A percentile compares a stretch with the other conserved stretches of the same genome.
These are phyloP conservation scores for Phyto melanocephala DNA, from an alignment of 2,888 invertebrate genomes.

Conservation along the genomic window DNA sequence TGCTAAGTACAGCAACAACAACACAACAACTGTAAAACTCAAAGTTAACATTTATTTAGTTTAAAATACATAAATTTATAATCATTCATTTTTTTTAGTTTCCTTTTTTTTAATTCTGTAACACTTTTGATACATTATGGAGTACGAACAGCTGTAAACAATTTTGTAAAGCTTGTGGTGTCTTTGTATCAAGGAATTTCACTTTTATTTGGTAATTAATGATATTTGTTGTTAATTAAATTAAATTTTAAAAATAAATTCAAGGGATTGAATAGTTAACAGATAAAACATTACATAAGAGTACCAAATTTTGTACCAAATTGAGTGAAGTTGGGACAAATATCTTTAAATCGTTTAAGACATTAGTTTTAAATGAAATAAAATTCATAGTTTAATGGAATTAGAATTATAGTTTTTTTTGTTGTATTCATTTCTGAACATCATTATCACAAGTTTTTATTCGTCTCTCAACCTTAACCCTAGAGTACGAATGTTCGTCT, in stretches of 20 bases:
- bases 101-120: not conserved
- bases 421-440: too few relatives aligned
- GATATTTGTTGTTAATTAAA: not conserved
- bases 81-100: not conserved
- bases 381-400: too few relatives aligned
- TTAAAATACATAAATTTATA: constrained; percentile 49
- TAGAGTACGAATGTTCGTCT: too few relatives aligned
- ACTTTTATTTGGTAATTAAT: constrained; percentile 3
- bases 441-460: too few relatives aligned
- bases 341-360: too few relatives aligned
- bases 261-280: too few relatives aligned
- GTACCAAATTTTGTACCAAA: not conserved
- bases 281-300: too few relatives aligned
- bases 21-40: constrained; percentile 15
- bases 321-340: too few relatives aligned
- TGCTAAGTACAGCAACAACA: constrained; percentile 18
- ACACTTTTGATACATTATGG: constrained; percentile 31
- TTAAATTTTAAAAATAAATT: not conserved
- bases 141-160: constrained; percentile 23
- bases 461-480: too few relatives aligned
- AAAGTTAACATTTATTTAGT: constrained; percentile 47
- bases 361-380: too few relatives aligned
- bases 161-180: not conserved
- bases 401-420: too few relatives aligned
- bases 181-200: not conserved